phyloP scores from a whole-genome alignment of 2,888 invertebrate species.

The Embidobia sp. region DNA sequence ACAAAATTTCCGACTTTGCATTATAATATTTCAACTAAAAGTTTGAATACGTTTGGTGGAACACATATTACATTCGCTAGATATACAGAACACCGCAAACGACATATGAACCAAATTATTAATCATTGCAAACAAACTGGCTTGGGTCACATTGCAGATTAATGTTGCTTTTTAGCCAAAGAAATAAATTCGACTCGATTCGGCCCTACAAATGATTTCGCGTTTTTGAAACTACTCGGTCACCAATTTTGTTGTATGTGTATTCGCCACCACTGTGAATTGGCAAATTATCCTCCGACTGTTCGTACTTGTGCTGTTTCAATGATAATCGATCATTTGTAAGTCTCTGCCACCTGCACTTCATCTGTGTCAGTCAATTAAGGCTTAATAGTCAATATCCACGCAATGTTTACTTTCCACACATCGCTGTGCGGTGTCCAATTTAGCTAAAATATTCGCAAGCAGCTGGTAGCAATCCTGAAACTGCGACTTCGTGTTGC shows the following conservation, averaged over 20 bases:
- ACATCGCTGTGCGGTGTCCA: constrained; percentile 1
- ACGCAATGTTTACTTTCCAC: constrained; percentile 17
- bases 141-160: neutral
- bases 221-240: no score
- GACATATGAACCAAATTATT: constrained; percentile 29
- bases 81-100: constrained; percentile 20
- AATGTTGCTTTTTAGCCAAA: neutral
- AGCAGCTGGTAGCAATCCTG: neutral
- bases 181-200: constrained; percentile 14
- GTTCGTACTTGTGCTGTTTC: constrained; percentile 4
- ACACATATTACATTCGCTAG: constrained; percentile 5
- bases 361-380: constrained; percentile 24
- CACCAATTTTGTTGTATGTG: no score
- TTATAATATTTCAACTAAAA: constrained; percentile 21
- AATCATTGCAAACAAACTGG: constrained; percentile 37
- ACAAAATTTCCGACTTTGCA: constrained; percentile 2
- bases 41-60: constrained; percentile 17
- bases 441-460: constrained; percentile 16
- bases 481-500: neutral
- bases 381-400: constrained; percentile 27
- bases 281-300: neutral
- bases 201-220: no score
- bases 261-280: neutral
- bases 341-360: constrained; percentile 14
- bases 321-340: constrained; percentile 19